Base-by-base conservation (phyloP, 2,113 vertebrate species). In the Hepsetus odoe region DNA sequence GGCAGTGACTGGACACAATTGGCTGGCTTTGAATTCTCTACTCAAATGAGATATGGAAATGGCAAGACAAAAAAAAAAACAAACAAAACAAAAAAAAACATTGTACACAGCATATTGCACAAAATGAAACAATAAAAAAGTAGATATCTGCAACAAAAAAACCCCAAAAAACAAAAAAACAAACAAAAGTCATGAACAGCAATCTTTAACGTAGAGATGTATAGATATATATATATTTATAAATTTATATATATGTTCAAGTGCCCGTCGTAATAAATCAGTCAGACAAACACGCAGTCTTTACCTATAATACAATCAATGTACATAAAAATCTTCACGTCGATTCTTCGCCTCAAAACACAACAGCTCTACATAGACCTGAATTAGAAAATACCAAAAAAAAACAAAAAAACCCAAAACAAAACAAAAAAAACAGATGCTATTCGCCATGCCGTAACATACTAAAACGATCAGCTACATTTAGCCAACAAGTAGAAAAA, bases 381-480 rank as follows among this genome's bases (percentile, higher is more conserved):
- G 97, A 98, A 94, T 94, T 75, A 22, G 51, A 22, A n/a, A n/a
- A 51, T 14, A 51, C 0, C 20, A 51, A n/a, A 24, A 4, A 55
- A 55, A 24, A 2, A 24, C 7, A 10, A 22, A 24, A 9, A 24
- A 2, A 55, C 22, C 9, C 8, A 86, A 1, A 44, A 14, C 1
- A 51, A n/a, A 1, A 51, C 20, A 51, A 90, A 91, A 94, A 94
- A 97, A 98, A 99, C 96, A 97, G 98, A 98, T 95, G 96, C 97
- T 98, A 98, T 97, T 92, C 95, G 95, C 96, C 97, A 99, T 99
- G 98, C 98, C 97, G 95, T 98, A 98, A 96, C 95, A 97, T 96
- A 98, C 96, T 97, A 98, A 98, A 98, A 98, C 97, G 97, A 99
- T 96, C 96, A 92, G 91, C 90, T 93, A 98, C 96, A 97, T 95